Evolutionary conservation across 2,797 vertebrate species (phyloP).

Genomic region (Carcharodon carcharias): DNA sequence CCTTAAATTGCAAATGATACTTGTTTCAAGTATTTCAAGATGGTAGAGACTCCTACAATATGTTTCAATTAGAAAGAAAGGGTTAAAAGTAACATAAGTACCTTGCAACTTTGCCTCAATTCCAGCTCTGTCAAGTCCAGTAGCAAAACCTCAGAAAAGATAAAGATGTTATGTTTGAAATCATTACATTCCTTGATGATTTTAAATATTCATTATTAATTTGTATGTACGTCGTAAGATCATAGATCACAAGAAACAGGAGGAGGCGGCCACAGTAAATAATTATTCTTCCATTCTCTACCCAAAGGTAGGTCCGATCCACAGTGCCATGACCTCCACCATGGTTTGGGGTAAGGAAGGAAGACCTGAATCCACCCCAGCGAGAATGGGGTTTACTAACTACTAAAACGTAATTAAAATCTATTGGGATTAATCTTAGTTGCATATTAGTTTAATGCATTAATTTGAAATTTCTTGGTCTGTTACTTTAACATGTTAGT

Average conservation of each 20-base stretch:
- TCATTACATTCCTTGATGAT: not conserved
- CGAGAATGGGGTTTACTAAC: no score
- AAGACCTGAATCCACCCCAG: no score
- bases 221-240: not conserved
- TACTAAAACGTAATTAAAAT: not conserved
- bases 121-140: constrained; percentile 73
- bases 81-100: constrained; percentile 45
- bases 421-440: not conserved
- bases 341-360: no score
- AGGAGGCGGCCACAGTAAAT: not conserved
- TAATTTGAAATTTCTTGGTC: constrained; percentile 23
- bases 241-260: not conserved
- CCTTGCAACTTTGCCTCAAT: constrained; percentile 95
- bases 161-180: not conserved
- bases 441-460: constrained; percentile 36
- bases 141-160: constrained; percentile 68
- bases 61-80: not conserved
- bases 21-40: not conserved
- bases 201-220: not conserved
- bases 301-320: no score
- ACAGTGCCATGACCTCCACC: no score
- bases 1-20: not conserved
- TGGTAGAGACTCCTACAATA: not conserved
- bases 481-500: not conserved
- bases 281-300: not conserved